Base-by-base conservation (phyloP, 2,113 vertebrate species). In the Labeo catla region DNA sequence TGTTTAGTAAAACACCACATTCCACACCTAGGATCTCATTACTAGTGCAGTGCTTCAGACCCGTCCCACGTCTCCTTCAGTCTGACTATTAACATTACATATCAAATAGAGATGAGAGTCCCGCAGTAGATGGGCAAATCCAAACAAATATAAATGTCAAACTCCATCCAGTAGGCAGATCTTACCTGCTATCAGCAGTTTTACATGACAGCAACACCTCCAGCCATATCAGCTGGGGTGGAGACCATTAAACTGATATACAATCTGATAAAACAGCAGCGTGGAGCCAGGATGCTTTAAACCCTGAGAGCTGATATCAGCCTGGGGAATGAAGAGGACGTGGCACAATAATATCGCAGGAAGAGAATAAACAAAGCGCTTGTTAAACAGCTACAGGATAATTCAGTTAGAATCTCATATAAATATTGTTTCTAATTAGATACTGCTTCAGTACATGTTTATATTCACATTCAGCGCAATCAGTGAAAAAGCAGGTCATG, bases 1-100 rank as follows among this genome's bases (percentile, higher is more conserved):
- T 50, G 83, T 86, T 87, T 79, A 86, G 73, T 74, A 59, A 83
- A 86, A 84, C 73, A 28, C 78, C 34, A 83, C 86, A 87, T 89
- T 89, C 88, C 86, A 80, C 74, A 70, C 72, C 82, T 43, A 72
- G 72, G 68, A 81, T 63, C 78, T 83, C 86, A 85, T 81, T 57
- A 74, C 82, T 7, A 54, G 61, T 34, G 63, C 36, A 6, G 3
- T 6, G 57, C 54, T 43, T 63, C 57, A 61, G 39, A 47, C 34
- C 7, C 9, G 19, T 15, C 57, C 21, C 21, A 61, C 21, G 7
- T 80, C 78, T 59, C 16, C 66, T 73, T 45, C 12, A 73, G 19
- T 36, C 9, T 82, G 13, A 82, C 34, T 50, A 52, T 6, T 34
- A 70, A 34, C 23, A 81, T 39, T 65, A 81, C 34, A 81, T 23